Percentiles rank a stretch among this genome's conserved stretches.
Conservation (phyloP, 2,888 invertebrate species). For the Steinernema carpocapsae region DNA sequence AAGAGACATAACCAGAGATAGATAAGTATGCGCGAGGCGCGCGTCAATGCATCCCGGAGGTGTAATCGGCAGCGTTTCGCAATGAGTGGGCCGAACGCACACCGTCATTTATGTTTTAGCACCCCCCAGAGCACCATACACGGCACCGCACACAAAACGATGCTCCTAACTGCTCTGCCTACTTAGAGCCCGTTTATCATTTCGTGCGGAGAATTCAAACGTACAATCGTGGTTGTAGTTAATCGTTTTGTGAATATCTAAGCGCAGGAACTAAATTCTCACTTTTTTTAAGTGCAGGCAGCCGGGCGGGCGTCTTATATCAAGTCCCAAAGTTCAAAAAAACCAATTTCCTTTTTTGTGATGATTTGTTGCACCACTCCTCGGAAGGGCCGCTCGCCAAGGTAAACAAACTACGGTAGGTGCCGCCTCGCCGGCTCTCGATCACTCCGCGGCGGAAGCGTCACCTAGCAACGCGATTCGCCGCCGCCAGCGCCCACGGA, state of each 20-base stretch:
- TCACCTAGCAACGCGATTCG: conserved; percentile 2
- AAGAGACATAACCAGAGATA: conserved; percentile 33
- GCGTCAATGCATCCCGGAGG: conserved; percentile 34
- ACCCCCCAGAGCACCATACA: conserved; percentile 32
- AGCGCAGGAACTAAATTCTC: too few relatives aligned
- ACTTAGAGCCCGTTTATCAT: conserved; percentile 12
- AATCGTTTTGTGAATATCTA: too few relatives aligned
- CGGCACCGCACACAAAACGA: conserved; percentile 21
- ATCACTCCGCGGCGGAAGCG: not conserved
- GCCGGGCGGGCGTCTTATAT: too few relatives aligned
- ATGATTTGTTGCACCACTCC: not conserved
- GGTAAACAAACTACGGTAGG: conserved; percentile 10
- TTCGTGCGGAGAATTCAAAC: not conserved
- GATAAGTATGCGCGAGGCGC: conserved; percentile 30
- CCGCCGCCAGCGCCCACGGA: not conserved
- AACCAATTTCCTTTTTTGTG: too few relatives aligned
- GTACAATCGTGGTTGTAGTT: not conserved
- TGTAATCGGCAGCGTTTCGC: conserved; percentile 28
- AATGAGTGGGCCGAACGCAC: conserved; percentile 33
- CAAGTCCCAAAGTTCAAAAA: too few relatives aligned
- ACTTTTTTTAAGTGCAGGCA: too few relatives aligned
- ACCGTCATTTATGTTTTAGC: conserved; percentile 35
- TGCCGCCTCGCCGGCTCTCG: not conserved
- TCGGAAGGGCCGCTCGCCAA: not conserved
- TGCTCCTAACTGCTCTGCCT: conserved; percentile 20